phyloP scores from a whole-genome alignment of 2,113 vertebrate species.

The Phrynosoma blainvillii region DNA sequence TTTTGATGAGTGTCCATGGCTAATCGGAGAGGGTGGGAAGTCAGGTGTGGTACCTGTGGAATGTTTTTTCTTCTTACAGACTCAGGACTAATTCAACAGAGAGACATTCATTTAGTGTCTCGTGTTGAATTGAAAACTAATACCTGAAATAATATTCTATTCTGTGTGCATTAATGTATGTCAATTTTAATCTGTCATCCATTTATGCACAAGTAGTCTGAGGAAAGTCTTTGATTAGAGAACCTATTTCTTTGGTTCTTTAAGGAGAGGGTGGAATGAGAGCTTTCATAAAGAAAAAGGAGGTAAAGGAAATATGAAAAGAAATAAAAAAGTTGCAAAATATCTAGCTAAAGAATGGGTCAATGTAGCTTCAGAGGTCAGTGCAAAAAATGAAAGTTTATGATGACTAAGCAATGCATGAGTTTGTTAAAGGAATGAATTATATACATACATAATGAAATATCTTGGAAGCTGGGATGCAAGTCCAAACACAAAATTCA shows the following conservation, averaged over 20 bases:
- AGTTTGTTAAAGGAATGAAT: neutral
- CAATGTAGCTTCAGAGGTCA: neutral
- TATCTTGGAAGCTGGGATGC: no score
- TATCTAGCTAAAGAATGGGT: neutral
- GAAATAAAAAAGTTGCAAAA: neutral
- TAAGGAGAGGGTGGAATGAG: neutral
- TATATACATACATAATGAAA: no score
- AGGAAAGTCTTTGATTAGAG: neutral
- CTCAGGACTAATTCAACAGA: slow-evolving; percentile 22
- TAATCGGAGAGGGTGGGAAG: slow-evolving; percentile 31
- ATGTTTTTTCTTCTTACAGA: slow-evolving; percentile 37
- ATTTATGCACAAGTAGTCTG: neutral
- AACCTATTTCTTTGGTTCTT: slow-evolving; percentile 18
- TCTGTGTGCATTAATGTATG: slow-evolving; percentile 24
- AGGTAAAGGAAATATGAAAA: neutral
- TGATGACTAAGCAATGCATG: neutral
- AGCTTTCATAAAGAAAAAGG: slow-evolving; percentile 7
- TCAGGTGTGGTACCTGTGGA: slow-evolving; percentile 38
- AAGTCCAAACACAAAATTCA: no score
- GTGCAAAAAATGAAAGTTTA: neutral
- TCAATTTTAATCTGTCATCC: slow-evolving; percentile 46
- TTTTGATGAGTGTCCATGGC: slow-evolving; percentile 53
- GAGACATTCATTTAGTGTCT: slow-evolving; percentile 10
- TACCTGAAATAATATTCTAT: slow-evolving; percentile 46
- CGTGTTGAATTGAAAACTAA: slow-evolving; percentile 49